Evolutionary conservation across 1,140 invertebrate species (phyloP), one percentile per base, ranked within the genome.

Genomic region (Aethina tumida): DNA sequence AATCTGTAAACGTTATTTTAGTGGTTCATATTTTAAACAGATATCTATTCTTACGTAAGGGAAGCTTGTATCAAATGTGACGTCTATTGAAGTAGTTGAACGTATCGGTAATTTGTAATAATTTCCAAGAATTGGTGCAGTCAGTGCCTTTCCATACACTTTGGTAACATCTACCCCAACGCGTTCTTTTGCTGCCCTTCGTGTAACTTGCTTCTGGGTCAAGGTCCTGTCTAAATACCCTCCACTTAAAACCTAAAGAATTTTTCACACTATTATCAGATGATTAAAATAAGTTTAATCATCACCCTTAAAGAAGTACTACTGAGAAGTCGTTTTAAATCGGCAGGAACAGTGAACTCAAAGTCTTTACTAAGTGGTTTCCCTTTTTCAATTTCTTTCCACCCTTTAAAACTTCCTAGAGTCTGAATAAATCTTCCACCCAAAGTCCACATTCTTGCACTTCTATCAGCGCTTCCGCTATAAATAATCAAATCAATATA

Each of bases 391-490:
- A 64, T 50, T 24, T 63, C 47, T 20, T 65, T 62, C 73, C 75
- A 80, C 1, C 69, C 63, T 48, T 70, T 63, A 39, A 71, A 72
- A 17, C 75, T 75, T 21, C 79, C 80, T 38, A 82, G 58, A 7
- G 78, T 81, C 25, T 74, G 73, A 24, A 83, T 54, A 56, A 81
- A 83, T 47, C 73, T 67, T 5, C 80, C 79, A 17, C 68, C 65
- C 10, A 80, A 56, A 9, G 70, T 74, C 80, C 79, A 84, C 46
- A 81, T 61, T 36, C 79, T 64, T 33, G 78, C 75, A 22, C 75
- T 75, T 52, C 71, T 75, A 62, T 85, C 83, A 39, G 69, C 65
- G 47, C 79, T 82, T n/a, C 73, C 74, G 25, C 79, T 82, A 49
- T 9, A 49, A 45, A 27, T 26, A 34, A 22, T 19, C 20, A 18